Evolutionary conservation across 37 sponge, comb jelly and placozoan genomes (phyloP).

Genomic region (Mnemiopsis leidyi): DNA sequence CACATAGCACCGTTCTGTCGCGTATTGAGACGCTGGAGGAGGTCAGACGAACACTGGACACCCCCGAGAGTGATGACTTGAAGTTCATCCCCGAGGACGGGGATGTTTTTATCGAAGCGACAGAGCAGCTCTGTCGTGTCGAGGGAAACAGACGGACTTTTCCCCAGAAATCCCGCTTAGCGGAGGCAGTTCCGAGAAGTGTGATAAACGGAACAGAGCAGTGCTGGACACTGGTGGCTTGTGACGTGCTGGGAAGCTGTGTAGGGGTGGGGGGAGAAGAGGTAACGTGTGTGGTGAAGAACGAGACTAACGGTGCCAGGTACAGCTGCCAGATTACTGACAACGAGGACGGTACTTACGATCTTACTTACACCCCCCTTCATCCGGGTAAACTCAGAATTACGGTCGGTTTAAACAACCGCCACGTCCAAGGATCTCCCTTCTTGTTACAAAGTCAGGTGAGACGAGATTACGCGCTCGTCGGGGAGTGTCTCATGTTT

Average conservation of each 20-base stretch:
- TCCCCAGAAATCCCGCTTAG: neutral
- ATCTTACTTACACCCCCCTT: conserved; percentile 3
- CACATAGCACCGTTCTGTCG: conserved; percentile 20
- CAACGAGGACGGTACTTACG: conserved; percentile 14
- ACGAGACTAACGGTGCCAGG: neutral
- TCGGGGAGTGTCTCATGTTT: conserved; percentile 4
- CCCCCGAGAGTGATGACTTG: neutral
- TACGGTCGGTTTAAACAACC: neutral
- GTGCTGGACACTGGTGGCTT: neutral
- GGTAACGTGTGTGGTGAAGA: neutral
- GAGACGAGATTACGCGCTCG: conserved; percentile 25
- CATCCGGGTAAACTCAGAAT: conserved; percentile 12
- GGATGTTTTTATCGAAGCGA: conserved; percentile 19
- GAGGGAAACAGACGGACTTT: conserved; percentile 38
- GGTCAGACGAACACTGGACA: neutral
- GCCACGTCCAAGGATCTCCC: neutral
- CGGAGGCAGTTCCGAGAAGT: neutral
- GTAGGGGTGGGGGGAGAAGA: neutral
- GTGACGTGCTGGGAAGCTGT: conserved; percentile 12
- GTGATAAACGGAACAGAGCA: neutral
- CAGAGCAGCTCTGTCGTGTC: neutral
- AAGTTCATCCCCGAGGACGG: conserved; percentile 24
- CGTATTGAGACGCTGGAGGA: conserved; percentile 13
- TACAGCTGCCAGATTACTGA: neutral
- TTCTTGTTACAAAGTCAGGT: neutral